Evolutionary conservation across 1,140 invertebrate species (phyloP).

Genomic region (Cryptotermes secundus): DNA sequence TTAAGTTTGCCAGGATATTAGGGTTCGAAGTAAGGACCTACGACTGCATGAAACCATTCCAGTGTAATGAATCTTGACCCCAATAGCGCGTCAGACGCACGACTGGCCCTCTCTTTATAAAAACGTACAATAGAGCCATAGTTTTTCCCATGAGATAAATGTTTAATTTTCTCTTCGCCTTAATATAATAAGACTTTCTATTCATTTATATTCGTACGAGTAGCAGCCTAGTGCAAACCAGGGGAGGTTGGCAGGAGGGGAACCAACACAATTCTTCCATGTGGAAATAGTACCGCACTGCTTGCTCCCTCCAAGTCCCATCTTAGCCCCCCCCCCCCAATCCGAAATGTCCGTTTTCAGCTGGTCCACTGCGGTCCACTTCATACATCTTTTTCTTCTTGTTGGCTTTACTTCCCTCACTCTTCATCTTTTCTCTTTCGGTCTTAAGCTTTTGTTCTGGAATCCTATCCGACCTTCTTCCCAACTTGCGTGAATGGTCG

Average conservation of each 20-base stretch:
- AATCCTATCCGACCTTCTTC: constrained; percentile 7
- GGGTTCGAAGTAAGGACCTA: too few relatives aligned
- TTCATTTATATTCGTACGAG: not conserved
- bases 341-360: not conserved
- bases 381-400: not conserved
- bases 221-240: not conserved
- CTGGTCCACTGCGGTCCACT: not conserved
- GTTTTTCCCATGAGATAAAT: constrained; percentile 5
- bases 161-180: constrained; percentile 16
- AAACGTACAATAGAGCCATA: not conserved
- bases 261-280: not conserved
- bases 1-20: too few relatives aligned
- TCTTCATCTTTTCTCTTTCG: not conserved
- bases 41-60: not conserved
- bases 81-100: not conserved
- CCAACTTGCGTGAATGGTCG: not conserved
- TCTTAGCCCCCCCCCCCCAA: too few relatives aligned
- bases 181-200: not conserved
- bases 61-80: not conserved
- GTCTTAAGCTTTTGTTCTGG: constrained; percentile 1
- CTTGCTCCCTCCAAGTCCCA: too few relatives aligned
- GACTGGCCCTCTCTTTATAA: not conserved
- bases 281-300: not conserved
- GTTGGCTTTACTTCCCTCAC: not conserved
- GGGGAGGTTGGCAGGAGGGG: not conserved